phyloP scores from a whole-genome alignment of 2,888 invertebrate genomes.

The Patella pellucida region DNA sequence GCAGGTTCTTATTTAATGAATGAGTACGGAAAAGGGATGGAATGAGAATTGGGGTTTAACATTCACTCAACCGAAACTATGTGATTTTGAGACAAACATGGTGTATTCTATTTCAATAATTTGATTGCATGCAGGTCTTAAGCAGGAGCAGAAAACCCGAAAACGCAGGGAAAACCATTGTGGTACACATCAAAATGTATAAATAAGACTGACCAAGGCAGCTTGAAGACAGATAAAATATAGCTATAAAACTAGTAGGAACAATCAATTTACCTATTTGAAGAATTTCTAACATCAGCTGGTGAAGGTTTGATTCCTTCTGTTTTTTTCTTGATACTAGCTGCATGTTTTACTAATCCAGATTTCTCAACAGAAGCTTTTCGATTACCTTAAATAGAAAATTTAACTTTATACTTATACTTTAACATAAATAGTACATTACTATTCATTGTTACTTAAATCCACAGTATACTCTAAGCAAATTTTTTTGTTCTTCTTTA shows the following conservation, averaged over 20 bases:
- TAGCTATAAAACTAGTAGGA: too few species aligned
- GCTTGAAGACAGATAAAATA: too few species aligned
- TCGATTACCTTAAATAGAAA: constrained; percentile 56
- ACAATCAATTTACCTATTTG: constrained; percentile 54
- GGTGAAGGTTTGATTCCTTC: constrained; percentile 42
- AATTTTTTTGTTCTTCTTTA: too few species aligned
- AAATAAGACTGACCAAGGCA: too few species aligned
- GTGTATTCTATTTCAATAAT: too few species aligned
- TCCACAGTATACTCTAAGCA: background rate
- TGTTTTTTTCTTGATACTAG: constrained; percentile 53
- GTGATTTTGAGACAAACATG: too few species aligned
- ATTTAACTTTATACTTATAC: background rate
- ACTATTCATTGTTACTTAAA: background rate
- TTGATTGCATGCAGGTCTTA: too few species aligned
- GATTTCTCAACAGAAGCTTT: constrained; percentile 91
- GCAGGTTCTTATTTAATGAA: background rate
- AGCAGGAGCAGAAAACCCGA: too few species aligned
- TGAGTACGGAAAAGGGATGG: background rate
- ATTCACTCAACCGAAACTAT: too few species aligned
- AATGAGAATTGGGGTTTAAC: constrained; percentile 2
- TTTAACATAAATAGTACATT: background rate
- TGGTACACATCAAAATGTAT: too few species aligned
- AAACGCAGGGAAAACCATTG: too few species aligned
- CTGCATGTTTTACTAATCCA: constrained; percentile 79
- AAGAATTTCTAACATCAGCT: constrained; percentile 48